phyloP scores from a whole-genome alignment of 53 echinoderm and acorn worm species.

The Echinarachnius parma region DNA sequence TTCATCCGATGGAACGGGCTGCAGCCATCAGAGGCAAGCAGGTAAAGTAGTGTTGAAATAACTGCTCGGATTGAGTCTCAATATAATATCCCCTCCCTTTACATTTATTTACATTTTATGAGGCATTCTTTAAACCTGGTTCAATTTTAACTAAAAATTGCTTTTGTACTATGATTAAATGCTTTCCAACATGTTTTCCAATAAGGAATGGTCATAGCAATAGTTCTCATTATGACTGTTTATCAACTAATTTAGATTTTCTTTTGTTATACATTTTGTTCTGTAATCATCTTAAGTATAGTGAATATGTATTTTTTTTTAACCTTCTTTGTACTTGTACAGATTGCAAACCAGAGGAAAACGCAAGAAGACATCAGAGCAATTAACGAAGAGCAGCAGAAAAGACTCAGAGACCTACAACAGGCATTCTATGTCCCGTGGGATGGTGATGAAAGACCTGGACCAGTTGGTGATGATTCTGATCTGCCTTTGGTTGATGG shows the following conservation, averaged over 20 bases:
- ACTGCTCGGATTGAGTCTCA: too few relatives aligned
- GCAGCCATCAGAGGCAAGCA: constrained; percentile 51
- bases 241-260: constrained; percentile 8
- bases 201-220: too few relatives aligned
- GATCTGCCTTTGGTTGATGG: too few relatives aligned
- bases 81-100: too few relatives aligned
- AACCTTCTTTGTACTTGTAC: neutral
- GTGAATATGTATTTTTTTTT: neutral
- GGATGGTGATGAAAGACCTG: neutral
- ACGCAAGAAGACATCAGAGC: constrained; percentile 52
- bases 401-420: constrained; percentile 44
- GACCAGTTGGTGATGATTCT: too few relatives aligned
- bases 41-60: neutral
- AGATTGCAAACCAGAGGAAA: constrained; percentile 38
- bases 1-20: constrained; percentile 91
- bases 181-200: too few relatives aligned
- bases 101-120: too few relatives aligned
- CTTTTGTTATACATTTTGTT: neutral
- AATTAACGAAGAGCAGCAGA: constrained; percentile 54
- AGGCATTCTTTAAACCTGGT: too few relatives aligned
- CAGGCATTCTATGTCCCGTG: constrained; percentile 20
- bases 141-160: too few relatives aligned
- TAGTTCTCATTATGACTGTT: too few relatives aligned
- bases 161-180: too few relatives aligned
- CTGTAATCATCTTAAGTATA: neutral